Base-by-base conservation (phyloP, 1,140 invertebrate species). In the Asbolus verrucosus region DNA sequence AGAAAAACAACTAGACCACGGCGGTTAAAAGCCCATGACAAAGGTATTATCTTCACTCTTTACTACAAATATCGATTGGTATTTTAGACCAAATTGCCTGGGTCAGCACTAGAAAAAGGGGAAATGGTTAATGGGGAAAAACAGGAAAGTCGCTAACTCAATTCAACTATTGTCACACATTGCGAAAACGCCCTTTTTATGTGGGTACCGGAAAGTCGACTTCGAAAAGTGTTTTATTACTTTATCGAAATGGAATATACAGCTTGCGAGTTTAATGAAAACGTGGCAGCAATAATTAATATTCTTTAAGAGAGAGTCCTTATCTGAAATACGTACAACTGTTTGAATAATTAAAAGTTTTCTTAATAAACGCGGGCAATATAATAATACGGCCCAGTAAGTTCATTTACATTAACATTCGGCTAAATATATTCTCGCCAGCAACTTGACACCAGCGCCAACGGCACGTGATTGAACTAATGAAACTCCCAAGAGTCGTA, bases 401-500 rank as follows among this genome's bases (percentile, higher is more conserved):
- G 67, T 69, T 69, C 67, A 63, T 69, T 63, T 69, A 43, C 67
- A 69, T 63, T 46, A 69, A 63, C 67, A 62, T 61, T 69, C 24
- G 36, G 54, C 67, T 63, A 63, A 65, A 69, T 69, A 69, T 62
- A 69, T 69, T 62, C 59, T 43, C 24, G 43, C 16, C 43, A 39
- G 61, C 30, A 54, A 70, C 43, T 71, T 54, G 43, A 66, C 63
- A 38, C 61, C 13, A 38, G 59, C 65, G 50, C 66, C 24, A 59
- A 46, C 69, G 68, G 67, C 71, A 75, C 72, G 74, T 75, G 72
- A 77, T 75, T 75, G 69, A 74, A 77, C 76, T 77, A 77, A 77
- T 77, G 76, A 77, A 77, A 76, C 70, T 77, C 74, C 69, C 72
- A 30, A 68, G 74, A 71, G 69, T 74, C 76, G 67, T 77, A 77